phyloP scores from a whole-genome alignment of 2,113 vertebrate species.

The Notiomystis cincta region DNA sequence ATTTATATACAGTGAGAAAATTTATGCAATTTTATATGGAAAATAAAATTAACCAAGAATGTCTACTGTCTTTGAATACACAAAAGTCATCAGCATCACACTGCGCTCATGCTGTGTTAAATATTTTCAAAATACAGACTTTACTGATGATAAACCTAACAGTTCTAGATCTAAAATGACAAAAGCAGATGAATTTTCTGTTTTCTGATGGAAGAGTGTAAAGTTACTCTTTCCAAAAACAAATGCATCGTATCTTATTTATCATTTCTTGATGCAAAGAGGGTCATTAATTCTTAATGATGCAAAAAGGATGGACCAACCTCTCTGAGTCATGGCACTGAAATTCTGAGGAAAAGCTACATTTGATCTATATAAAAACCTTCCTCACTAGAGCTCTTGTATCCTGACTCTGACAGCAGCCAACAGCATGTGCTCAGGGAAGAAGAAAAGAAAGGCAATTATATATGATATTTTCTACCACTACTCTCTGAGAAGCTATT shows the following conservation, averaged over 20 bases:
- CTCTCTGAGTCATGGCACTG: rapidly evolving
- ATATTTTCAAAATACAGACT: background rate
- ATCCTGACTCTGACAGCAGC: background rate
- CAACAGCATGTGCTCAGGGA: background rate
- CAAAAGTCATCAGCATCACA: background rate
- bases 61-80: background rate
- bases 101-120: background rate
- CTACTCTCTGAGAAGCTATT: background rate
- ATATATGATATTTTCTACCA: background rate
- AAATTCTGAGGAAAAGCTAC: background rate
- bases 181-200: background rate
- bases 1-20: background rate
- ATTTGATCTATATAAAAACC: background rate
- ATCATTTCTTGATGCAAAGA: background rate
- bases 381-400: background rate
- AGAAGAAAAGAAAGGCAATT: background rate
- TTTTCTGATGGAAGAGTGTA: background rate
- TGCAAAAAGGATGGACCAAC: background rate
- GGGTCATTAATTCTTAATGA: background rate
- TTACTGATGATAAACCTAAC: background rate
- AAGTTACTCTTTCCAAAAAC: background rate
- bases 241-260: background rate
- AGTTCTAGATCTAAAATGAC: background rate
- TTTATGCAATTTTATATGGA: background rate
- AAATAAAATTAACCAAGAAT: background rate